Percentiles rank a stretch among this genome's conserved stretches.
Conservation (phyloP, 1,140 invertebrate species). For the Periplaneta americana region DNA sequence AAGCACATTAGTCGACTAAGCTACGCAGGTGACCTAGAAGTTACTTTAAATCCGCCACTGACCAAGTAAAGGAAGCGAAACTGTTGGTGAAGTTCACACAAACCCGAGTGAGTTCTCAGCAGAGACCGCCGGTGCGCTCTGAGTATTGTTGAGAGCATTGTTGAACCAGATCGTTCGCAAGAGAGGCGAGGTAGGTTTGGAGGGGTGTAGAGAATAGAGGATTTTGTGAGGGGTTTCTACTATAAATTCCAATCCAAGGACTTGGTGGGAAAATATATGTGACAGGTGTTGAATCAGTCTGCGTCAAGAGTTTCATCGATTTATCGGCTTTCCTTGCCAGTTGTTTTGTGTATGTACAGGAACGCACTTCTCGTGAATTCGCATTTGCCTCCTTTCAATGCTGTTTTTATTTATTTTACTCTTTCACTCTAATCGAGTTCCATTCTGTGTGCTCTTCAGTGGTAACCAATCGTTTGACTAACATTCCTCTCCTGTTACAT, state of each 20-base stretch:
- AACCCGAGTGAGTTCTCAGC: neutral
- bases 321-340: neutral
- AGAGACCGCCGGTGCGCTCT: neutral
- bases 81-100: neutral
- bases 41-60: neutral
- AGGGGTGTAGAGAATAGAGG: no score
- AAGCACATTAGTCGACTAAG: no score
- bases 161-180: neutral
- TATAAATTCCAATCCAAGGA: neutral
- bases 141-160: neutral
- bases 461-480: neutral
- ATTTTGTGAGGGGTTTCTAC: neutral
- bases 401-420: no score
- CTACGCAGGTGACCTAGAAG: no score
- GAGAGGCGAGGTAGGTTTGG: no score
- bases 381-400: neutral
- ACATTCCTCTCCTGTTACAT: neutral
- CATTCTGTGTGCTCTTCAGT: no score
- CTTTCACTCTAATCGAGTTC: neutral
- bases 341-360: neutral
- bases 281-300: neutral
- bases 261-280: neutral
- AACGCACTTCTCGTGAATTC: neutral
- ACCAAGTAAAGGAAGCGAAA: neutral
- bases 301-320: neutral